Evolutionary conservation across 2,113 vertebrate genomes (phyloP), one percentile per base, ranked within the genome.

Genomic region (Cyphomyrus plagiostoma): DNA sequence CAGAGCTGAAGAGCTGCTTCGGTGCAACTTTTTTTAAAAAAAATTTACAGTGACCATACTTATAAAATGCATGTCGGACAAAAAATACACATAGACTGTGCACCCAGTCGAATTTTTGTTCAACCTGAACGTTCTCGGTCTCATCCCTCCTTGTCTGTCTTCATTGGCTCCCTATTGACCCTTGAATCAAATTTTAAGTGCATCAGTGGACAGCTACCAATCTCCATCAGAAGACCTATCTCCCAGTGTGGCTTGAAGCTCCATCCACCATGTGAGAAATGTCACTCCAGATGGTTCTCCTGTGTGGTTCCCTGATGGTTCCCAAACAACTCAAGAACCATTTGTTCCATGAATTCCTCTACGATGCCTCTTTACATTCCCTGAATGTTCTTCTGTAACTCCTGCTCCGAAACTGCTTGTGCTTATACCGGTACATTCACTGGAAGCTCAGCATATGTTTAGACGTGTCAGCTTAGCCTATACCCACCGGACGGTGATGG

Each of bases 401-500:
- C 62, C n/a, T 70, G 62, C 62, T 13, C n/a, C n/a, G 26, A 4
- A 9, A n/a, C 8, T 62, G 2, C 56, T n/a, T n/a, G 56, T n/a
- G n/a, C 56, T 62, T n/a, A n/a, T n/a, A 62, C 21, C 7, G 9
- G 21, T 6, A 23, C 21, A 23, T 23, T 58, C 62, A 66, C 62
- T 26, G 62, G 62, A 70, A 26, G 62, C n/a, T 30, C 62, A 56
- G 53, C 53, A 7, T 66, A 26, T 11, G n/a, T 11, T 11, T 26
- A 66, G 58, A 66, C 30, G 50, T 26, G 48, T 23, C 48, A 6
- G 74, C 74, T n/a, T 11, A 2, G 0, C 15, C 42, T 50, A 10
- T 8, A 87, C 92, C 92, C 94, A 99, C 98, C 95, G 96, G 92
- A 98, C 93, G 0, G 98, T 98, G 89, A 98, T 94, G 26, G 97